A percentile compares a stretch with the other conserved stretches of the same genome.
Conservation (phyloP, 2,113 vertebrate genomes). For the Aplodontia rufa region DNA sequence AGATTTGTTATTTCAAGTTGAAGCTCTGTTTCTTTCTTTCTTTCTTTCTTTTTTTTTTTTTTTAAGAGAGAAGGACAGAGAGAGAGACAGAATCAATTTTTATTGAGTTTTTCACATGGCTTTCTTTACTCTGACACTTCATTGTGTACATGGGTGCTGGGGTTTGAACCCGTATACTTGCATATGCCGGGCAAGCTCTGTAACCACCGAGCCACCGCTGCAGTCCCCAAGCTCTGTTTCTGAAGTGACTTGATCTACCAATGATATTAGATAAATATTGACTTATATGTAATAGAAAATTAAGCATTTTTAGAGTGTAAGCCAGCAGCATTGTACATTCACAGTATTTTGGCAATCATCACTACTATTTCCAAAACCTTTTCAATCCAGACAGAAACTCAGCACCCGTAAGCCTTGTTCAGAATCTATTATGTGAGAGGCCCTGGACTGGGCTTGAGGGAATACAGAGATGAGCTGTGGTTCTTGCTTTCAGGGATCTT, state of each 20-base stretch:
- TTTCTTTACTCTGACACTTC: no score
- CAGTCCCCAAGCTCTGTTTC: no score
- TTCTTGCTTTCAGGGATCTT: conserved; percentile 25
- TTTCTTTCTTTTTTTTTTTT: no score
- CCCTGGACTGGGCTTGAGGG: not conserved
- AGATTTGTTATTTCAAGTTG: not conserved
- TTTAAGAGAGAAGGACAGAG: no score
- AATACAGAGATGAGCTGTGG: not conserved
- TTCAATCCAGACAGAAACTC: not conserved
- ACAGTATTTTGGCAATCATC: not conserved
- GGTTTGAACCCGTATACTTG: no score
- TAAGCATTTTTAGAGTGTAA: not conserved
- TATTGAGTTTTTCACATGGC: no score
- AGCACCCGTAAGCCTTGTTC: conserved; percentile 26
- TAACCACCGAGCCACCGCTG: no score
- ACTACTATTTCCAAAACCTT: not conserved
- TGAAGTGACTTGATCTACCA: conserved; percentile 23
- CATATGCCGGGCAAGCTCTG: no score
- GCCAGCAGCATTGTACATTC: not conserved
- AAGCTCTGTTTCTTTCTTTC: no score
- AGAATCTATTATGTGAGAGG: not conserved
- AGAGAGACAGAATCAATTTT: no score
- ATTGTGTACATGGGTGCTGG: no score
- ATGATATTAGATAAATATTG: not conserved
- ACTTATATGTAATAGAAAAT: not conserved